Evolutionary conservation across 2,113 vertebrate genomes (phyloP), one percentile per base, ranked within the genome.

Genomic region (Tachysurus fulvidraco): DNA sequence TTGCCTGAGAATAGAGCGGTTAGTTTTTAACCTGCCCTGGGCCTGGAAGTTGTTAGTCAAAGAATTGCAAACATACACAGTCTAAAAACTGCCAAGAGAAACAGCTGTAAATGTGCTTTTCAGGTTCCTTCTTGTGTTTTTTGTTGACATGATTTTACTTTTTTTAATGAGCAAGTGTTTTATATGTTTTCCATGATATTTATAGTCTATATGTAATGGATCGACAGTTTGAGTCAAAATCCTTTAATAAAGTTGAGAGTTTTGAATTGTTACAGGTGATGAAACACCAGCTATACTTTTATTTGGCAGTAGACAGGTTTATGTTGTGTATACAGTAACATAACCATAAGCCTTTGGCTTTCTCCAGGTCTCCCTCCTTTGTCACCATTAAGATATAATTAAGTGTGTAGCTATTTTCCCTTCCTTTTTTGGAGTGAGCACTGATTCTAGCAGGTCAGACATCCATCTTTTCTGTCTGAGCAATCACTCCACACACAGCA

Each of bases 401-500:
- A 81, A 25, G 5, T 3, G 67, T 62, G 59, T 41, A 4, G 44
- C 54, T 81, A 79, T 74, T 92, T 93, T 93, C 89, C 85, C 93
- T 81, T 93, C 93, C 94, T 94, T 94, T 94, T 95, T 93, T 92
- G 94, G 94, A 50, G 57, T 80, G 74, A 85, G 21, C 1, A 25
- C 64, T 91, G 87, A 88, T 87, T 73, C 85, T 88, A 85, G 86
- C 30, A 60, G 83, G 86, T 86, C 73, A 89, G 73, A 82, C 86
- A 89, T 91, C 84, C 87, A 55, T 11, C 36, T 30, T 85, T 5
- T 92, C 79, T 82, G 82, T 87, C 80, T 57, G 88, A 91, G 86
- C 88, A 88, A 89, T 67, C 30, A 30, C 87, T 91, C 88, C 90
- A 91, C 25, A 88, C 81, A 80, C 50, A 92, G 55, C 55, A 69